A percentile compares a stretch with the other conserved stretches of the same genome.
Conservation (phyloP, 2,888 invertebrate species). For the Busseola fusca region DNA sequence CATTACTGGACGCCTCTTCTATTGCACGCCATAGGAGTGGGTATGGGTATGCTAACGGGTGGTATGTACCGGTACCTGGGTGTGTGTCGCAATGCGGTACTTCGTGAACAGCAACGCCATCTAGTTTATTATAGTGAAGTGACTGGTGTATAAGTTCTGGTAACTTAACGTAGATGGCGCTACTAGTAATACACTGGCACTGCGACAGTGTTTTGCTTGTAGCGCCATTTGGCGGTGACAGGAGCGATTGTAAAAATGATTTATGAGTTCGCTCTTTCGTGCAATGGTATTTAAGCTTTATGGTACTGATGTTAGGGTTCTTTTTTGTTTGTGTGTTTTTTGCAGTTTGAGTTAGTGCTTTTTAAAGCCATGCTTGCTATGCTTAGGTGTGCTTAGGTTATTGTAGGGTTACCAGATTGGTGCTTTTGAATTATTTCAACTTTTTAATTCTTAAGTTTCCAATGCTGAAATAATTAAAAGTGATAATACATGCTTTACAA, state of each 20-base stretch:
- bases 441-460: background rate
- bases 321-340: background rate
- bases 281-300: slow-evolving; percentile 10
- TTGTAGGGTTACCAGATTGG: background rate
- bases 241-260: slow-evolving; percentile 38
- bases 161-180: slow-evolving; percentile 10
- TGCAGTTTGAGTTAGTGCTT: background rate
- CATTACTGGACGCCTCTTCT: too few species aligned
- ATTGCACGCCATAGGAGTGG: background rate
- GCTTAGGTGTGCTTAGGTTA: background rate
- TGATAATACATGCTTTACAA: background rate
- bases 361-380: background rate
- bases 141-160: background rate
- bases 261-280: slow-evolving; percentile 29
- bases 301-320: background rate
- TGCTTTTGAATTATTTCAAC: background rate
- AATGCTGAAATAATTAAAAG: background rate
- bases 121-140: background rate
- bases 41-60: background rate
- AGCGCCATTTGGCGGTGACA: slow-evolving; percentile 21
- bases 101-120: background rate
- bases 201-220: slow-evolving; percentile 9
- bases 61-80: too few species aligned
- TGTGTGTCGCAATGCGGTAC: slow-evolving; percentile 7
- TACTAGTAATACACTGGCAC: slow-evolving; percentile 16